These are phyloP conservation scores for Neosilurus hyrtlii DNA, from an alignment of 2,797 vertebrate species.

Conservation along the genomic window DNA sequence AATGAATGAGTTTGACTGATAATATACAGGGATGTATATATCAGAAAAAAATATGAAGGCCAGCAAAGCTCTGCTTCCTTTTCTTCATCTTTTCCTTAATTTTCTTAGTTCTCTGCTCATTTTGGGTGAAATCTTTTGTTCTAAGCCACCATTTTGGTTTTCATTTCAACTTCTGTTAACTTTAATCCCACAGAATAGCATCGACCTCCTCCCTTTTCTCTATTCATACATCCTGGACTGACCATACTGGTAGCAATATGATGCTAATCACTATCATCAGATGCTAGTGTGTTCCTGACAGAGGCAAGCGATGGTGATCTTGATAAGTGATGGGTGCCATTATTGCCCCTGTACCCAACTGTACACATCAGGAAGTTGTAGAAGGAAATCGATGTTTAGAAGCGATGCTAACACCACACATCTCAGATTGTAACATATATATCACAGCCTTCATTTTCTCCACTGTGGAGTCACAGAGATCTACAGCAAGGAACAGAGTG, in stretches of 20 bases:
- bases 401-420: conserved; percentile 67
- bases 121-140: no score
- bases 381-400: conserved; percentile 75
- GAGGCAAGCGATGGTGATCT: conserved; percentile 83
- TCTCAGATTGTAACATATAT: conserved; percentile 78
- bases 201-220: not conserved
- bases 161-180: not conserved
- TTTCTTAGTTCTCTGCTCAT: not conserved
- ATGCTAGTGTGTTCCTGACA: conserved; percentile 90
- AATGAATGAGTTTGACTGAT: not conserved
- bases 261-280: conserved; percentile 88
- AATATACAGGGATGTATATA: not conserved
- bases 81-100: not conserved
- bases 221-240: not conserved
- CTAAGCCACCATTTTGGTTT: not conserved
- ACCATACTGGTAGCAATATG: conserved; percentile 75
- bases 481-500: conserved; percentile 80
- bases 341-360: conserved; percentile 67
- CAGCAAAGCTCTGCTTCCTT: not conserved
- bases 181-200: not conserved
- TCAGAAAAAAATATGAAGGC: not conserved
- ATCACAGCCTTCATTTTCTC: conserved; percentile 79
- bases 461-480: conserved; percentile 83
- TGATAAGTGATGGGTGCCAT: conserved; percentile 81
- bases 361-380: conserved; percentile 63